phyloP scores from a whole-genome alignment of 1,140 invertebrate genomes.

The Drosophila saltans region DNA sequence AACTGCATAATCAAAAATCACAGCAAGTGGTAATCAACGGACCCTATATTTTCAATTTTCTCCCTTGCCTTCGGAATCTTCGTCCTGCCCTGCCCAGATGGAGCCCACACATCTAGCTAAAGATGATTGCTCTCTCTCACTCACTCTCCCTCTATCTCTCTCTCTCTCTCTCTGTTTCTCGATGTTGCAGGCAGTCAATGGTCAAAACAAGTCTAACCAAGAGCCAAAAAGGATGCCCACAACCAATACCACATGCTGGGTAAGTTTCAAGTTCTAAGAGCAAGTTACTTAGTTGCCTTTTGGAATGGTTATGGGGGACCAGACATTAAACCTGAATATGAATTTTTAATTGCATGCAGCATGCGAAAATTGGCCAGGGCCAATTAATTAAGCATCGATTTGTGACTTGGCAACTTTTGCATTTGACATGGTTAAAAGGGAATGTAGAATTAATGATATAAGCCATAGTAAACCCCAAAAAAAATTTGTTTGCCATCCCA shows the following conservation, averaged over 20 bases:
- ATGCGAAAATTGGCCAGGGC: constrained; percentile 65
- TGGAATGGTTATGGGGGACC: constrained; percentile 42
- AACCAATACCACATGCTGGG: constrained; percentile 39
- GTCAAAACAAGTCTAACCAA: constrained; percentile 71
- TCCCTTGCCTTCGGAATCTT: background rate
- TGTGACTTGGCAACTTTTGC: constrained; percentile 68
- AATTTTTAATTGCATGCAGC: constrained; percentile 79
- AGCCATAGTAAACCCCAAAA: background rate
- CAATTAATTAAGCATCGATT: constrained; percentile 81
- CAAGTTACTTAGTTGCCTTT: constrained; percentile 48
- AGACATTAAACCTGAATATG: constrained; percentile 79
- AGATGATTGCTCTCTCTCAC: background rate
- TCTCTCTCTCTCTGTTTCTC: background rate
- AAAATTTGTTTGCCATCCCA: constrained; percentile 54
- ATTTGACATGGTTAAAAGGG: constrained; percentile 59
- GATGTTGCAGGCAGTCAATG: constrained; percentile 41
- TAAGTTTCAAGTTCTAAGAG: constrained; percentile 46
- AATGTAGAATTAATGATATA: constrained; percentile 40
- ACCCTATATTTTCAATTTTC: constrained; percentile 72
- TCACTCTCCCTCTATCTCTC: background rate
- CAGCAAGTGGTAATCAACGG: constrained; percentile 79
- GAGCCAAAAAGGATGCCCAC: constrained; percentile 41
- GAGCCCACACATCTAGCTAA: constrained; percentile 61
- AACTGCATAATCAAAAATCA: constrained; percentile 82
- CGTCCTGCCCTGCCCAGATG: constrained; percentile 19